Percentiles rank a stretch among this genome's conserved stretches.
These are phyloP conservation scores for Liposcelis brunnea DNA, from an alignment of 2,888 invertebrate genomes.

Conservation along the genomic window DNA sequence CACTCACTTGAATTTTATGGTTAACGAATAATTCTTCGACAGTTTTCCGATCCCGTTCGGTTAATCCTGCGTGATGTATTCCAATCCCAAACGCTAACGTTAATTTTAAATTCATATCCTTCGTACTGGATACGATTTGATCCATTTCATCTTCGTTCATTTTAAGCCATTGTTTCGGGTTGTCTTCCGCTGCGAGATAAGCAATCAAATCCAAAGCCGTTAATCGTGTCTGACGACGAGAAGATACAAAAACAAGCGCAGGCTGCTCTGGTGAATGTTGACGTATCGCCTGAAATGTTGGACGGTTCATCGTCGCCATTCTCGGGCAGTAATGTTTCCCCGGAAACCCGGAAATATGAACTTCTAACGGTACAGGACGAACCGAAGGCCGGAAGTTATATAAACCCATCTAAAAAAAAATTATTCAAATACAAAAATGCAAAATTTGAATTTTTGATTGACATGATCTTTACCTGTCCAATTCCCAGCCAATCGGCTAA, in stretches of 20 bases:
- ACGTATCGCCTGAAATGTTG: slow-evolving; percentile 87
- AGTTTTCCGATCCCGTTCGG: slow-evolving; percentile 75
- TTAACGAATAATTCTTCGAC: slow-evolving; percentile 90
- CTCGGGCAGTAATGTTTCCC: slow-evolving; percentile 98
- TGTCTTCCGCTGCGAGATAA: slow-evolving; percentile 72
- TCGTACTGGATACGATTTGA: slow-evolving; percentile 44
- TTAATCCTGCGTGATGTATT: slow-evolving; percentile 94
- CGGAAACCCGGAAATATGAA: slow-evolving; percentile 83
- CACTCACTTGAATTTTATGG: slow-evolving; percentile 80
- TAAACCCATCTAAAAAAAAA: slow-evolving; percentile 49
- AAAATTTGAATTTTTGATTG: neutral
- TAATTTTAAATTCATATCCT: slow-evolving; percentile 80
- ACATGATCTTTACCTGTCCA: slow-evolving; percentile 25
- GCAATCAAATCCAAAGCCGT: slow-evolving; percentile 92
- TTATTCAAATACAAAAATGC: slow-evolving; percentile 2
- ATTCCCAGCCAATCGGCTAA: slow-evolving; percentile 94
- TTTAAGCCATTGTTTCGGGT: slow-evolving; percentile 90
- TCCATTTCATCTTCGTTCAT: slow-evolving; percentile 75
- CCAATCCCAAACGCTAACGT: slow-evolving; percentile 95
- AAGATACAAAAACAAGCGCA: slow-evolving; percentile 82
- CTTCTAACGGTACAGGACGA: slow-evolving; percentile 88
- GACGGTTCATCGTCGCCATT: slow-evolving; percentile 99
- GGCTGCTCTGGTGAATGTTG: slow-evolving; percentile 87
- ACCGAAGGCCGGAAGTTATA: slow-evolving; percentile 98
- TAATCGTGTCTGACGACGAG: slow-evolving; percentile 85